These are phyloP conservation scores for Eulimnadia texana DNA, from an alignment of 1,140 invertebrate genomes.

Conservation along the genomic window DNA sequence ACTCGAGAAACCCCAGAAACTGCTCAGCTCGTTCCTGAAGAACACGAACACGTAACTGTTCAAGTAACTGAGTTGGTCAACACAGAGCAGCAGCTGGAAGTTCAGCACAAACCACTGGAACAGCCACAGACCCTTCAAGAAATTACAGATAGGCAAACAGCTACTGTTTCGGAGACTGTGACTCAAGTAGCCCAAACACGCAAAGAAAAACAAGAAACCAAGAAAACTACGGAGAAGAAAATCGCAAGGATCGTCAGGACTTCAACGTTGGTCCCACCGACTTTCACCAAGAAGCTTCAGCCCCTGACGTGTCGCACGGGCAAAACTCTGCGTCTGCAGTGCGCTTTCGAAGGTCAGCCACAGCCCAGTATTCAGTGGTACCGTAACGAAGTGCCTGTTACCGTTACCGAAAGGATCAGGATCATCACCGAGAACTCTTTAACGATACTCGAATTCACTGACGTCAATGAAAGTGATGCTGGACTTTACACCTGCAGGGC, in stretches of 20 bases:
- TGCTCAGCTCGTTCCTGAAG: too few relatives aligned
- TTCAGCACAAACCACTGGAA: too few relatives aligned
- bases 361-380: slow-evolving; percentile 59
- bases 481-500: slow-evolving; percentile 66
- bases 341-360: slow-evolving; percentile 49
- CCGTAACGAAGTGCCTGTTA: slow-evolving; percentile 51
- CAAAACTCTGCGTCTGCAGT: slow-evolving; percentile 44
- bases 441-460: slow-evolving; percentile 47
- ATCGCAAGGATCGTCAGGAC: not conserved
- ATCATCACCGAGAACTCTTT: slow-evolving; percentile 42
- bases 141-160: too few relatives aligned
- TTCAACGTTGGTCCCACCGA: slow-evolving; percentile 37
- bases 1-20: too few relatives aligned
- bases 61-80: too few relatives aligned
- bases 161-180: too few relatives aligned
- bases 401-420: slow-evolving; percentile 41
- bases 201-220: not conserved
- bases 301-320: slow-evolving; percentile 45
- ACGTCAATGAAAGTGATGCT: slow-evolving; percentile 47
- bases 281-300: slow-evolving; percentile 51
- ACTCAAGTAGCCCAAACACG: too few relatives aligned
- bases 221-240: not conserved
- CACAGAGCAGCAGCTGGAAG: too few relatives aligned
- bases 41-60: too few relatives aligned
- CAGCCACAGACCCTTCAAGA: too few relatives aligned